phyloP scores from a whole-genome alignment of 2,797 vertebrate species.

The Anolis apletophallus region DNA sequence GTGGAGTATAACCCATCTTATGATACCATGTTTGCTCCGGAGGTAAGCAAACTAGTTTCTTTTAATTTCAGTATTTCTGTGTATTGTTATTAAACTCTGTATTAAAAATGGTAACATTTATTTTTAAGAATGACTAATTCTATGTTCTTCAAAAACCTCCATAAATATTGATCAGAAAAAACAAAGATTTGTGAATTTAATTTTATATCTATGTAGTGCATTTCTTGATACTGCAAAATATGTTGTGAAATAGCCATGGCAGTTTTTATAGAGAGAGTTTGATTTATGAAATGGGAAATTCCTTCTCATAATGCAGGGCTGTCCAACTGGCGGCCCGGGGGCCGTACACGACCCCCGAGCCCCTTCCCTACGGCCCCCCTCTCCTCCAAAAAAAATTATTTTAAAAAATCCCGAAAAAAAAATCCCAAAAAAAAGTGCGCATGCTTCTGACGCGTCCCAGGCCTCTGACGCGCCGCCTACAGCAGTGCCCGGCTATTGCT shows the following conservation, averaged over 20 bases:
- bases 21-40: constrained; percentile 98
- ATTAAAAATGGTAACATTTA: not conserved
- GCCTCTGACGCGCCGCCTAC: no score
- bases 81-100: not conserved
- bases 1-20: constrained; percentile 91
- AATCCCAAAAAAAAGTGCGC: no score
- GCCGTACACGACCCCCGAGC: no score
- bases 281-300: not conserved
- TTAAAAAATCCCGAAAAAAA: no score
- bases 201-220: not conserved
- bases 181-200: not conserved
- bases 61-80: not conserved
- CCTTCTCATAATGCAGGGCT: not conserved
- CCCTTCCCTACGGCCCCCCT: no score
- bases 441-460: no score
- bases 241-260: not conserved
- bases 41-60: constrained; percentile 80
- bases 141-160: constrained; percentile 10
- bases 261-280: not conserved
- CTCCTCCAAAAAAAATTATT: no score
- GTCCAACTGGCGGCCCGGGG: no score
- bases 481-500: no score
- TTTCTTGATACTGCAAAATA: not conserved
- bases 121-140: not conserved
- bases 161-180: not conserved